Evolutionary conservation across 2,797 vertebrate species (phyloP), one percentile per base, ranked within the genome.

Genomic region (Aphelocoma californica): DNA sequence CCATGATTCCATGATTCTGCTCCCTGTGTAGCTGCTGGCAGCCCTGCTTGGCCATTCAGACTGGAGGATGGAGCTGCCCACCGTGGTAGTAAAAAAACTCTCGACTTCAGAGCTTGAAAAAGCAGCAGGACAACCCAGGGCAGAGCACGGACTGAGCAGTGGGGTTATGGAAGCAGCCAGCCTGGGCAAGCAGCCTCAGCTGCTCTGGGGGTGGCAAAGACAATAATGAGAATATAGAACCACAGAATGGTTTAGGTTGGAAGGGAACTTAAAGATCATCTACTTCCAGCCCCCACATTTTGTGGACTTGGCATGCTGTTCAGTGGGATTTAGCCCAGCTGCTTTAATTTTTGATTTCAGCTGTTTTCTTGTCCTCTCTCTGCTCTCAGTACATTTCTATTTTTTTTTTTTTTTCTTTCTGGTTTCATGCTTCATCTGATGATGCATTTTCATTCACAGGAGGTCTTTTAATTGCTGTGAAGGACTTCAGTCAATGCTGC

Each of bases 31-130:
- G 64, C 12, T 44, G 16, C 86, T 47, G 65, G 65, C 56, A 86
- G 51, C 65, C 48, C 61, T 83, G 31, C 18, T 5, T 4, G 48
- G 29, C 42, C 12, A 5, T 60, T 48, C 38, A 14, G 61, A 1
- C 23, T 12, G 48, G 12, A 32, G 58, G 73, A 64, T 65, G 70
- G 89, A 88, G 81, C 20, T 88, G 65, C 57, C 40, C 45, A 50
- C 31, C 1, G 0, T 7, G 54, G 16, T 0, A 45, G 26, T 17
- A 21, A 70, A 72, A 77, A 84, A 1, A 0, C 9, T 21, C 28
- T 44, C 1, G 19, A 50, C 6, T 48, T 79, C 45, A 73, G 64
- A 62, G 74, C 13, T 44, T 82, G 13, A 70, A 50, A 79, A 54
- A 24, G 20, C 17, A 26, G 11, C 78, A 73, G 87, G 60, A 70